Evolutionary conservation across 2,797 vertebrate species (phyloP).

Genomic region (Mormyrops attenuatus): DNA sequence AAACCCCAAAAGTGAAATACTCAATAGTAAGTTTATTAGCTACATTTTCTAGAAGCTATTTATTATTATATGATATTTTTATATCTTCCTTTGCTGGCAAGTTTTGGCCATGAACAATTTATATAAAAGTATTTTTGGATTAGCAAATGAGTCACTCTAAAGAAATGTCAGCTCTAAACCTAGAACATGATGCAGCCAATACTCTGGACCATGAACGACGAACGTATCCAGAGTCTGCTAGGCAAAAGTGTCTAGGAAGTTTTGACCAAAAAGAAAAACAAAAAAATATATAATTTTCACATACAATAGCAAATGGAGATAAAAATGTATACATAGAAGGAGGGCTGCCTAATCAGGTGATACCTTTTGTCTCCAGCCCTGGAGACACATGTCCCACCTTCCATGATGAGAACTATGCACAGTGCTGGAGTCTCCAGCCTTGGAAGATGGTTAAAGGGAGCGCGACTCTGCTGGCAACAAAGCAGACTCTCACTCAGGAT

Average conservation of each 20-base stretch:
- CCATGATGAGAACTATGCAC: neutral
- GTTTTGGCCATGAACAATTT: neutral
- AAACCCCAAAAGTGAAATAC: neutral
- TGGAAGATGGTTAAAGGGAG: neutral
- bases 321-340: neutral
- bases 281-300: neutral
- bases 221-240: neutral
- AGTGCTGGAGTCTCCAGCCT: neutral
- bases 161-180: neutral
- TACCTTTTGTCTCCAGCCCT: neutral
- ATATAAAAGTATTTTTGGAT: neutral
- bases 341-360: neutral
- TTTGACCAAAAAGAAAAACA: neutral
- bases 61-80: neutral
- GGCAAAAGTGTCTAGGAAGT: neutral
- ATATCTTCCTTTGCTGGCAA: neutral
- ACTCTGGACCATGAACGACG: neutral
- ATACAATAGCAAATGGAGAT: neutral
- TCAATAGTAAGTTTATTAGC: neutral
- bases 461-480: neutral
- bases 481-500: neutral
- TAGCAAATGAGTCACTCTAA: neutral
- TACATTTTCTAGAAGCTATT: neutral
- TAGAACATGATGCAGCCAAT: neutral
- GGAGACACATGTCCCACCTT: neutral